A percentile compares a stretch with the other conserved stretches of the same genome.
phyloP scores from a whole-genome alignment of 2,113 vertebrate genomes.

The Crotalus viridis region DNA sequence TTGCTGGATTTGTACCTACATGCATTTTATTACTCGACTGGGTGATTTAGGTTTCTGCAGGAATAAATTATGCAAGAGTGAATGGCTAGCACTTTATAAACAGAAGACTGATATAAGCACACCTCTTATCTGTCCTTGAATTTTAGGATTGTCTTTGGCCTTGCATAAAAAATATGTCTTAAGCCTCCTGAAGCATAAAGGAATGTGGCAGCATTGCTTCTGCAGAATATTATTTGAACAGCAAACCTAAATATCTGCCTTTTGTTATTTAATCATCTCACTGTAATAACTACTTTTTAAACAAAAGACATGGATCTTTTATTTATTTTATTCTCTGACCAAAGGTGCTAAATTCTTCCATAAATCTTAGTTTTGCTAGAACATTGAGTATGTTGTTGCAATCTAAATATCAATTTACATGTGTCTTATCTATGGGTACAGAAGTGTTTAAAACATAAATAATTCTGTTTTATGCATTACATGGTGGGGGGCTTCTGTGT shows the following conservation, averaged over 20 bases:
- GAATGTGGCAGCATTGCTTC: neutral
- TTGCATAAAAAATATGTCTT: constrained; percentile 48
- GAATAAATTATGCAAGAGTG: constrained; percentile 56
- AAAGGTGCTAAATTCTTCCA: constrained; percentile 34
- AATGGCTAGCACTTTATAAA: constrained; percentile 54
- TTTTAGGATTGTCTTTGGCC: constrained; percentile 58
- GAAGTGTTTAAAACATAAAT: neutral
- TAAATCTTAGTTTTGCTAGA: constrained; percentile 32
- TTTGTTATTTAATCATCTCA: constrained; percentile 56
- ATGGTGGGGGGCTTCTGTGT: neutral
- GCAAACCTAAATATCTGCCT: constrained; percentile 54
- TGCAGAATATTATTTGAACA: constrained; percentile 45
- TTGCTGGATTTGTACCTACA: constrained; percentile 43
- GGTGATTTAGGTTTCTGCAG: constrained; percentile 56
- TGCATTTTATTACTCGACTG: constrained; percentile 56
- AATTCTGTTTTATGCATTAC: neutral
- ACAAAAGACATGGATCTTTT: constrained; percentile 50
- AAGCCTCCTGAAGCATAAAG: constrained; percentile 36
- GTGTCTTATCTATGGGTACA: neutral
- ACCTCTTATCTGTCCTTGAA: constrained; percentile 61
- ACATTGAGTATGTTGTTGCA: neutral
- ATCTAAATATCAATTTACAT: neutral
- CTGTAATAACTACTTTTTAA: constrained; percentile 49
- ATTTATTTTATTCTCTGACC: constrained; percentile 60
- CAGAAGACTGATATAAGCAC: constrained; percentile 37